phyloP scores from a whole-genome alignment of 2,888 invertebrate genomes.

The Ornithoptera alexandrae region DNA sequence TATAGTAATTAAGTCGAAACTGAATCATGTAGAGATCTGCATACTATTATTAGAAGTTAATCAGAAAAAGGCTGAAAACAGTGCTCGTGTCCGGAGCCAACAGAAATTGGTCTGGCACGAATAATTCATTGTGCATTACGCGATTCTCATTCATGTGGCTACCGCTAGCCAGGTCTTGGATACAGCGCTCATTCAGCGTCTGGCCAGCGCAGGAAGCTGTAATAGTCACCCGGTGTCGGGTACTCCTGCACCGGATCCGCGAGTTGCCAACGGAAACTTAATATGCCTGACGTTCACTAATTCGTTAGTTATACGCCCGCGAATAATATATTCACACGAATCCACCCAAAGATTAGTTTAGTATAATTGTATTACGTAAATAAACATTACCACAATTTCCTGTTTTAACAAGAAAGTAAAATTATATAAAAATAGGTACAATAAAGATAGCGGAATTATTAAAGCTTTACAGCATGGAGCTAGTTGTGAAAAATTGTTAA shows the following conservation, averaged over 20 bases:
- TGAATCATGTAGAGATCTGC: conserved; percentile 69
- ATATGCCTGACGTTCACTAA: conserved; percentile 21
- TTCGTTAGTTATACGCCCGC: conserved; percentile 22
- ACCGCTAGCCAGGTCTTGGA: conserved; percentile 47
- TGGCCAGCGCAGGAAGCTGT: conserved; percentile 67
- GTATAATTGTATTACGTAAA: too few species aligned
- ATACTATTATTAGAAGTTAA: conserved; percentile 77
- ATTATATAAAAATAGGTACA: too few species aligned
- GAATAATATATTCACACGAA: neutral
- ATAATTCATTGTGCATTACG: conserved; percentile 67
- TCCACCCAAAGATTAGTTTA: too few species aligned
- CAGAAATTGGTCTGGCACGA: conserved; percentile 72
- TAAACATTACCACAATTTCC: too few species aligned
- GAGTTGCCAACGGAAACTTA: conserved; percentile 39
- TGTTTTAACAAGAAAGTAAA: too few species aligned
- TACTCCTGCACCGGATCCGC: conserved; percentile 64
- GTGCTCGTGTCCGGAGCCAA: conserved; percentile 67
- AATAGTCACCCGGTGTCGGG: conserved; percentile 55
- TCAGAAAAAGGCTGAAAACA: conserved; percentile 70
- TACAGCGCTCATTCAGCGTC: conserved; percentile 52
- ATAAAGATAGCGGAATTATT: too few species aligned
- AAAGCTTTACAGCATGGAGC: too few species aligned
- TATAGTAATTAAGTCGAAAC: conserved; percentile 53
- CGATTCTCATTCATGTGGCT: conserved; percentile 63
- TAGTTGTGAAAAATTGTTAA: too few species aligned